These are phyloP conservation scores for Acanthochromis polyacanthus DNA, from an alignment of 2,113 vertebrate species.

Conservation along the genomic window DNA sequence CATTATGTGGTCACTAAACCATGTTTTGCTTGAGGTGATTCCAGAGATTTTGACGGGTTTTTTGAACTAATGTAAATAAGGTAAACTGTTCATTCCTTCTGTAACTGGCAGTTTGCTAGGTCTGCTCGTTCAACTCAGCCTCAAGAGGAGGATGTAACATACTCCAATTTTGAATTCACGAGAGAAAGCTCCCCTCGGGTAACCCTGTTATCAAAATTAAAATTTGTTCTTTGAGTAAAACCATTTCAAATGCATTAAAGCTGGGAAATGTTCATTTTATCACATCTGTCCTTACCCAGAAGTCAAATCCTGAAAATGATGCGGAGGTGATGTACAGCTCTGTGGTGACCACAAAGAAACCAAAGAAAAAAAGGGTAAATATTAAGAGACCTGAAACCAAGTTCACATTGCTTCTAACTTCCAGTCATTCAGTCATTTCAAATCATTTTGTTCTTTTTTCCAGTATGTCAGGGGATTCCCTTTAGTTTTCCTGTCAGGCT, in stretches of 20 bases:
- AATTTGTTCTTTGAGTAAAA: background rate
- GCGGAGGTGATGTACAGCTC: constrained; percentile 19
- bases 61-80: too few species aligned
- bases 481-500: too few species aligned
- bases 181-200: background rate
- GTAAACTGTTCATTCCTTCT: too few species aligned
- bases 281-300: constrained; percentile 22
- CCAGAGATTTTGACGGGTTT: too few species aligned
- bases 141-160: constrained; percentile 13
- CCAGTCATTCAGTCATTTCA: background rate
- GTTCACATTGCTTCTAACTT: background rate
- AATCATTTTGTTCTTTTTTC: background rate
- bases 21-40: too few species aligned
- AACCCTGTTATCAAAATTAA: background rate
- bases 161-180: background rate
- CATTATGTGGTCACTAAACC: too few species aligned
- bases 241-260: background rate
- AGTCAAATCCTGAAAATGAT: background rate
- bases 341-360: background rate
- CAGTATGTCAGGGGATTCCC: too few species aligned
- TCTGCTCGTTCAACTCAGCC: constrained; percentile 2
- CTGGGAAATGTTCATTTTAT: background rate
- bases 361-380: background rate
- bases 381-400: background rate
- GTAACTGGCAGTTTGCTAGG: too few species aligned